Percentiles rank a stretch among this genome's conserved stretches.
Evolutionary conservation across 2,113 vertebrate genomes (phyloP).

Genomic region (Onychorhynchus coronatus): DNA sequence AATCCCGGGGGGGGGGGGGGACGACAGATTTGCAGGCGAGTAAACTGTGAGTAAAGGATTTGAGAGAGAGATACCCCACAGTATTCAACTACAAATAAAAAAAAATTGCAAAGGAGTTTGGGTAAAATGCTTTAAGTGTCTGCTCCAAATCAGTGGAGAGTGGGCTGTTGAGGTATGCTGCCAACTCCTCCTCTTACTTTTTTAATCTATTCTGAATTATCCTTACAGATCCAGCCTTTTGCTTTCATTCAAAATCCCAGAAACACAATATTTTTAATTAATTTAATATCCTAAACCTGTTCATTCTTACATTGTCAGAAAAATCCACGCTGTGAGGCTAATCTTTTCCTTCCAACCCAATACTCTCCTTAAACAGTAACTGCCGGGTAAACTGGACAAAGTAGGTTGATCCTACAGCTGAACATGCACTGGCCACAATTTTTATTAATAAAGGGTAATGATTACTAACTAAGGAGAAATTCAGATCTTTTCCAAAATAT

Average conservation of each 20-base stretch:
- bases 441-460: not conserved
- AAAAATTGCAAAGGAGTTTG: not conserved
- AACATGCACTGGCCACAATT: not conserved
- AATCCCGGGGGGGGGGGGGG: not conserved
- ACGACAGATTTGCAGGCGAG: not conserved
- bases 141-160: not conserved
- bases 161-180: not conserved
- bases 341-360: not conserved
- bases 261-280: not conserved
- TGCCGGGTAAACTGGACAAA: not conserved
- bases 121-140: not conserved
- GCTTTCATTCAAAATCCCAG: not conserved
- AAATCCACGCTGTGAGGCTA: not conserved
- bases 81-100: not conserved
- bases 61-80: not conserved
- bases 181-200: not conserved
- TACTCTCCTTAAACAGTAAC: not conserved
- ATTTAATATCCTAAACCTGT: not conserved
- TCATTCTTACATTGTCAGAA: not conserved
- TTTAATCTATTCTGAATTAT: not conserved
- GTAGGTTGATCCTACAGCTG: not conserved
- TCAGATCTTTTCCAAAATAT: not conserved
- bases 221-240: not conserved
- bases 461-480: not conserved
- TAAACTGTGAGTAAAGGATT: not conserved